Percentiles rank a stretch among this genome's conserved stretches.
phyloP scores from a whole-genome alignment of 2,888 invertebrate species.

The Lochmaea crataegi region DNA sequence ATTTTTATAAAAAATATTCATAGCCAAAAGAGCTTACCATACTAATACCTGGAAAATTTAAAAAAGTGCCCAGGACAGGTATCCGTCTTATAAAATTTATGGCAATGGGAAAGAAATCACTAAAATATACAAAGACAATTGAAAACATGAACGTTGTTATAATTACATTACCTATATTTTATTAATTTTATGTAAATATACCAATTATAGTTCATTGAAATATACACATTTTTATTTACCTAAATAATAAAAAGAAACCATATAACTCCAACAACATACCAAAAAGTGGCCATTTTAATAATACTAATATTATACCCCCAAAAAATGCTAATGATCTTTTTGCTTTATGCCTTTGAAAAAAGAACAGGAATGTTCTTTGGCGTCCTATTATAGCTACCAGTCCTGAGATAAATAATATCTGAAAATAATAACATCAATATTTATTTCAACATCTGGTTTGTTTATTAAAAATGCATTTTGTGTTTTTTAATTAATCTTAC shows the following conservation, averaged over 20 bases:
- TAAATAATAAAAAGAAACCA: conserved; percentile 90
- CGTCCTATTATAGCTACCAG: conserved; percentile 96
- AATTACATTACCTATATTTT: too few species aligned
- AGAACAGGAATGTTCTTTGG: conserved; percentile 94
- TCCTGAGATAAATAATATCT: conserved; percentile 97
- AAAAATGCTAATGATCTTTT: conserved; percentile 92
- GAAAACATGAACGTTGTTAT: too few species aligned
- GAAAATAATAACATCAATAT: conserved; percentile 61
- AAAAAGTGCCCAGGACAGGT: conserved; percentile 88
- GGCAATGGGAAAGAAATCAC: conserved; percentile 97
- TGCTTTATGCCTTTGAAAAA: conserved; percentile 96
- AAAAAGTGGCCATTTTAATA: conserved; percentile 94
- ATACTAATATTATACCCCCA: conserved; percentile 91
- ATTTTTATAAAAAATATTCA: background rate
- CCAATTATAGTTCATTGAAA: too few species aligned
- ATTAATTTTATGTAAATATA: too few species aligned
- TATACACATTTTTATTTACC: conserved; percentile 66
- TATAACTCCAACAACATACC: conserved; percentile 98
- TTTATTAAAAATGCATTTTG: background rate
- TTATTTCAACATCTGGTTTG: background rate
- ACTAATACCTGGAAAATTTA: conserved; percentile 91
- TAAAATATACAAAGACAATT: conserved; percentile 58
- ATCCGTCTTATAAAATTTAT: conserved; percentile 94
- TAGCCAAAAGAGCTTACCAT: conserved; percentile 71
- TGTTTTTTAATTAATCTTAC: too few species aligned